Conservation (phyloP, 2,797 vertebrate genomes). For the Molossus molossus region DNA sequence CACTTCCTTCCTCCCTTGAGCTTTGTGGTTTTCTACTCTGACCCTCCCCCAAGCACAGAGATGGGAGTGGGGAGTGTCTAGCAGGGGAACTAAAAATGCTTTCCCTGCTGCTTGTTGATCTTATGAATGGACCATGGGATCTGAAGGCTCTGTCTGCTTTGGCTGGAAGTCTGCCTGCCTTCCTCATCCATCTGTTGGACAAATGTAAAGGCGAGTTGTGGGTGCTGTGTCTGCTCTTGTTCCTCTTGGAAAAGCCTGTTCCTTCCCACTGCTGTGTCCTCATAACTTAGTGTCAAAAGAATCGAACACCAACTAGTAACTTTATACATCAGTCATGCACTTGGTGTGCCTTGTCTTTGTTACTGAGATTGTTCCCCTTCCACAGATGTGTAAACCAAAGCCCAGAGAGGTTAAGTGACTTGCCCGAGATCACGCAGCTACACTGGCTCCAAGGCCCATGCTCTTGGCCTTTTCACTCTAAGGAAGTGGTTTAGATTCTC, state of each 20-base stretch:
- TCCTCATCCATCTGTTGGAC: conserved; percentile 72
- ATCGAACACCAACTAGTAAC: background rate
- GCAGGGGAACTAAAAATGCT: conserved; percentile 61
- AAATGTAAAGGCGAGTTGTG: conserved; percentile 30
- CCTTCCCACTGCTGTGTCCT: background rate
- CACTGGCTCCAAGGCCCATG: background rate
- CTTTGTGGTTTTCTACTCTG: conserved; percentile 54
- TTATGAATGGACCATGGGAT: conserved; percentile 69
- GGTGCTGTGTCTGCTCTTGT: background rate
- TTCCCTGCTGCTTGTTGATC: conserved; percentile 63
- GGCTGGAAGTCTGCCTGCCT: conserved; percentile 65
- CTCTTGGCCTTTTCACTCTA: background rate
- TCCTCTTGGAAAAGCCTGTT: conserved; percentile 28
- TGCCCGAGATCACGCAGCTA: background rate
- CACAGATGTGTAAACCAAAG: background rate
- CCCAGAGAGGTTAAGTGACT: conserved; percentile 24
- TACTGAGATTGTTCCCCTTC: background rate
- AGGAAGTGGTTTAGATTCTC: conserved; percentile 49
- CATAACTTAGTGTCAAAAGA: background rate
- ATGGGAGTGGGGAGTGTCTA: conserved; percentile 32
- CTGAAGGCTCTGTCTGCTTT: conserved; percentile 43
- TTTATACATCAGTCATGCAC: accelerated
- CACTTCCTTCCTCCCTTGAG: conserved; percentile 76
- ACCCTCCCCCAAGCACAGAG: background rate
- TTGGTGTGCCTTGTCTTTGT: background rate